phyloP scores from a whole-genome alignment of 2,888 invertebrate genomes.

The Sinelater perroti region DNA sequence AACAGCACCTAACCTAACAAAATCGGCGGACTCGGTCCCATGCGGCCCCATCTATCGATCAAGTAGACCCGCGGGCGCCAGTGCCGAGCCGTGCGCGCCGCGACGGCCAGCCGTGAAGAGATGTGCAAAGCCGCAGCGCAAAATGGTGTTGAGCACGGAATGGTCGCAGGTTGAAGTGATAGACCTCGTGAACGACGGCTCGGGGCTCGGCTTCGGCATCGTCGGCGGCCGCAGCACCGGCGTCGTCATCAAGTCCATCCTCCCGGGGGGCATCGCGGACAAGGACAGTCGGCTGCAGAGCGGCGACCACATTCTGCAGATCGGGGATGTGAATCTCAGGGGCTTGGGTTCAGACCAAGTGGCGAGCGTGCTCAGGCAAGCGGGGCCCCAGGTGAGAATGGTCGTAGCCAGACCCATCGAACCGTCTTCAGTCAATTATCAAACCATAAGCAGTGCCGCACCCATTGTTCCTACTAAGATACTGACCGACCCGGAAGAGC shows the following conservation, averaged over 20 bases:
- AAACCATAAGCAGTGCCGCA: conserved; percentile 77
- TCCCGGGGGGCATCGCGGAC: conserved; percentile 97
- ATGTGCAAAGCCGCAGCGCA: conserved; percentile 41
- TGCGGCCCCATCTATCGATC: conserved; percentile 21
- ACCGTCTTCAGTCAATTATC: conserved; percentile 79
- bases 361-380: conserved; percentile 79
- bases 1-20: conserved; percentile 34
- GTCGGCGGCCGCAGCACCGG: conserved; percentile 98
- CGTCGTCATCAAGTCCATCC: conserved; percentile 96
- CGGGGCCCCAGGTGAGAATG: conserved; percentile 78
- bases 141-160: conserved; percentile 93
- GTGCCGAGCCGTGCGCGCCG: conserved; percentile 21
- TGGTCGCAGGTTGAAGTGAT: conserved; percentile 99
- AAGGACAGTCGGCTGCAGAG: conserved; percentile 94
- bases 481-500: conserved; percentile 88
- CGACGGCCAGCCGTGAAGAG: conserved; percentile 22
- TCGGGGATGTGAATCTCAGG: conserved; percentile 91
- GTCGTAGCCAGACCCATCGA: conserved; percentile 94
- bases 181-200: conserved; percentile 96
- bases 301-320: conserved; percentile 97
- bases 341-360: conserved; percentile 68
- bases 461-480: conserved; percentile 93
- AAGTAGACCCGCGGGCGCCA: conserved; percentile 22
- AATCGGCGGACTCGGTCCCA: conserved; percentile 11
- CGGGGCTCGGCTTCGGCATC: conserved; percentile 97